Percentiles rank a stretch among this genome's conserved stretches.
phyloP scores from a whole-genome alignment of 2,888 invertebrate species.

The Hypercompe scribonia region DNA sequence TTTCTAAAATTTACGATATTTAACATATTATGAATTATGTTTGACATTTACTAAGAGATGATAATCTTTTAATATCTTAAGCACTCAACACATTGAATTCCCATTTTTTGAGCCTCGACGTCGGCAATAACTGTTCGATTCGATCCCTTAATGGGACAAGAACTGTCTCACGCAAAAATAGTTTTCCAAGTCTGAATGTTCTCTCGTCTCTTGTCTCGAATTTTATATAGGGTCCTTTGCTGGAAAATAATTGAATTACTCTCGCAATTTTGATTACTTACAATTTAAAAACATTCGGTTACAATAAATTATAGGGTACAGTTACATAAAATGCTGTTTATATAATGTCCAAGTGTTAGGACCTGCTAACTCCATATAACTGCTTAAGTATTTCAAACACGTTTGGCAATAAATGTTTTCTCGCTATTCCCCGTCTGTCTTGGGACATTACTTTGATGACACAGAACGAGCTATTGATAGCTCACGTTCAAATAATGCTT shows the following conservation, averaged over 20 bases:
- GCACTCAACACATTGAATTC: neutral
- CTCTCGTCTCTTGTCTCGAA: neutral
- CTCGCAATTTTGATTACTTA: neutral
- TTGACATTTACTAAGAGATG: neutral
- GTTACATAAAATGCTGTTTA: neutral
- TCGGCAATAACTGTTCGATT: neutral
- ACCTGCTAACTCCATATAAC: neutral
- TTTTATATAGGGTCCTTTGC: neutral
- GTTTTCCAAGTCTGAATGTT: neutral
- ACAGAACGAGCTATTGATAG: slow-evolving; percentile 23
- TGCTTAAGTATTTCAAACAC: neutral
- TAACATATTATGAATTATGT: neutral
- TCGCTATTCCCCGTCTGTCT: neutral
- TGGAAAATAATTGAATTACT: neutral
- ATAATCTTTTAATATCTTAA: neutral
- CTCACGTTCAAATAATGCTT: slow-evolving; percentile 26
- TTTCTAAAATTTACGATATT: too few species aligned
- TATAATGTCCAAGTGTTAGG: too few species aligned
- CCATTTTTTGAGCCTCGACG: neutral
- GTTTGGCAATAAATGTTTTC: neutral
- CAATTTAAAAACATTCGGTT: neutral
- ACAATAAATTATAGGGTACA: neutral
- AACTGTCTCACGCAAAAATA: neutral
- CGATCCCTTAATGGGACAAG: neutral
- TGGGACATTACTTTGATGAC: slow-evolving; percentile 10